Base-by-base conservation (phyloP, 2,797 vertebrate species). In the Amazonetta brasiliensis region DNA sequence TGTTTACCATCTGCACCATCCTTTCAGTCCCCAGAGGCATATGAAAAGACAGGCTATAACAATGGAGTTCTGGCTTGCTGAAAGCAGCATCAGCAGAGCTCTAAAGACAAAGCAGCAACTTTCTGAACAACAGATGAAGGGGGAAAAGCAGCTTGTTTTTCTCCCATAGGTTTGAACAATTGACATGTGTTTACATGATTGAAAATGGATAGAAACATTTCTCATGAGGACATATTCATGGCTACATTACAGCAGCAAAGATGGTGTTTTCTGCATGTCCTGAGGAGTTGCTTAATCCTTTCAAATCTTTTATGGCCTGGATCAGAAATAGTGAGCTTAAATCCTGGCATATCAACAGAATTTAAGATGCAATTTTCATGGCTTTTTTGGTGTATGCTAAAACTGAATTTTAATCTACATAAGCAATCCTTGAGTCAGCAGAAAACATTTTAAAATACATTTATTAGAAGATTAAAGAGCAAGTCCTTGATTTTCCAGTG, bases 1-100 rank as follows among this genome's bases (percentile, higher is more conserved):
- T 95, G 77, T 96, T 97, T 97, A 69, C 92, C 84, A 90, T 94
- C 95, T 94, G 94, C 44, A 92, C 81, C 62, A 84, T 74, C 63
- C 44, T 89, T 84, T 93, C 71, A 37, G 74, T 75, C 86, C 84
- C 95, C 73, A 46, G 85, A 93, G 92, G 84, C 71, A 16, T 55
- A 86, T 92, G 74, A 92, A 95, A 97, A 92, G 87, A 67, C 37
- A 43, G 31, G 33, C n/a, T 48, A 9, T 74, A 79, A 64, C 66
- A 94, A 85, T 54, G 58, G 79, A 91, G 74, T 71, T 26, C 73
- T 92, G 86, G 77, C 60, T 92, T 67, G 72, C 92, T 92, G 39
- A 90, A 64, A 89, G 66, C 90, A 87, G 84, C 67, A 85, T 85
- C 80, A 84, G 82, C 84, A 85, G 84, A 96, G 87, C 89, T 95